Conservation (phyloP, 2,888 invertebrate genomes). For the Tetramorium bicarinatum region DNA sequence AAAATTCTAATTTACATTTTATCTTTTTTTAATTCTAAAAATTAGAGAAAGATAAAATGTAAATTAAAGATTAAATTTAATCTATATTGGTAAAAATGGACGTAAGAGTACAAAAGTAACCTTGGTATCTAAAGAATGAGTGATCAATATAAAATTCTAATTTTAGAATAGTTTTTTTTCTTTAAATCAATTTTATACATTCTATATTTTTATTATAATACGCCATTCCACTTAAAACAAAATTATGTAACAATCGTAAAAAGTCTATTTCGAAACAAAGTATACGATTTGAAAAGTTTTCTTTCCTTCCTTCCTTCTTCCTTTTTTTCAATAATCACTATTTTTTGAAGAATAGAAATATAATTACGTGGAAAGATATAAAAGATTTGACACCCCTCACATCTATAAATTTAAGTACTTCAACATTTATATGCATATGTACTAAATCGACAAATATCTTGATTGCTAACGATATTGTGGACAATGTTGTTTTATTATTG, state of each 20-base stretch:
- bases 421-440: not conserved
- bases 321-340: not conserved
- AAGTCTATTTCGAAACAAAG: not conserved
- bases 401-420: not conserved
- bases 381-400: not conserved
- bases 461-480: slow-evolving; percentile 84
- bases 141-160: too few relatives aligned
- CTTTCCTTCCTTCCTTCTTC: not conserved
- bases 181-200: not conserved
- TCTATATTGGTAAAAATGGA: too few relatives aligned
- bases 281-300: not conserved
- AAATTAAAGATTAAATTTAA: too few relatives aligned
- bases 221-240: not conserved
- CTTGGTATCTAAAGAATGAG: too few relatives aligned
- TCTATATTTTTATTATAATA: not conserved
- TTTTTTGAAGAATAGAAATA: not conserved
- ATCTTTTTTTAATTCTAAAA: too few relatives aligned
- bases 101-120: too few relatives aligned
- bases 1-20: not conserved
- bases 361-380: not conserved
- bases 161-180: too few relatives aligned
- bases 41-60: too few relatives aligned
- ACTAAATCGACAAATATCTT: not conserved
- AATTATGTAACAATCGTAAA: not conserved
- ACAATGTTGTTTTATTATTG: slow-evolving; percentile 89